phyloP scores from a whole-genome alignment of 2,797 vertebrate genomes.

The Urocyon cinereoargenteus region DNA sequence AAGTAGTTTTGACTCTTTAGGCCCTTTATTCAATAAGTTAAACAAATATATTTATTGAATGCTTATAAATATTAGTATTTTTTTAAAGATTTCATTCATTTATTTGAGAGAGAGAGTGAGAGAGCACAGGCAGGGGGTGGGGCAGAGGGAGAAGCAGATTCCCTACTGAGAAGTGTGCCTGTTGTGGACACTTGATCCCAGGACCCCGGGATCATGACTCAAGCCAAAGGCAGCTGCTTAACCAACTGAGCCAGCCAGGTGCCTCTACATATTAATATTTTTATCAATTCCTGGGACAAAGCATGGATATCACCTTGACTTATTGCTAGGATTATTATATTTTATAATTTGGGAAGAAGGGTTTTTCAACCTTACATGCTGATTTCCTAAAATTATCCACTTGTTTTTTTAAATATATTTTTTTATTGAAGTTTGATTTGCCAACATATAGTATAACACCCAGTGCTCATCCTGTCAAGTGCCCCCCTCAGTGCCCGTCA shows the following conservation, averaged over 20 bases:
- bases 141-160: too few relatives aligned
- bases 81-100: neutral
- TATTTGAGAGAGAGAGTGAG: too few relatives aligned
- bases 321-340: neutral
- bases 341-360: neutral
- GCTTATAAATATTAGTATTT: neutral
- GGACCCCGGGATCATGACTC: too few relatives aligned
- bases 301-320: neutral
- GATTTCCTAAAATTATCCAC: constrained; percentile 13
- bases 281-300: constrained; percentile 23
- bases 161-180: too few relatives aligned
- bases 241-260: too few relatives aligned
- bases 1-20: neutral
- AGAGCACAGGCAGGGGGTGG: too few relatives aligned
- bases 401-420: neutral
- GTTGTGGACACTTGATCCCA: too few relatives aligned
- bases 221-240: too few relatives aligned
- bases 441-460: too few relatives aligned
- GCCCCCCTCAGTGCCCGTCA: too few relatives aligned
- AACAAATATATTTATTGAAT: neutral
- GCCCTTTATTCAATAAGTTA: neutral
- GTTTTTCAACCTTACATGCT: neutral
- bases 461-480: too few relatives aligned
- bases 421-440: too few relatives aligned
- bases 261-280: neutral